Percentiles rank a stretch among this genome's conserved stretches.
Conservation (phyloP, 2,888 invertebrate genomes). For the Clanis bilineata region DNA sequence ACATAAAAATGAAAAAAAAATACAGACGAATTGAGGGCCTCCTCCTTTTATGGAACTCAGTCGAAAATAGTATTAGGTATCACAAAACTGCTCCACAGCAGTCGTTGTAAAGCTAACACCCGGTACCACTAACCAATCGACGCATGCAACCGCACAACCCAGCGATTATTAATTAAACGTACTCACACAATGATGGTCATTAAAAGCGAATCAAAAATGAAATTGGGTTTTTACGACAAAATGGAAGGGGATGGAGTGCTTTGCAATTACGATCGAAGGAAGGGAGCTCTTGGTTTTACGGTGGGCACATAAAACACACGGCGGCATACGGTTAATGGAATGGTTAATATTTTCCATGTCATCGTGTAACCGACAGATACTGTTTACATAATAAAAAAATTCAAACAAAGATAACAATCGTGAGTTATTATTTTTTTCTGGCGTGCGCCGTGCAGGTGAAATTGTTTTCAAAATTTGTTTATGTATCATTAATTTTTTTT, state of each 20-base stretch:
- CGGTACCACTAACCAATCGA: neutral
- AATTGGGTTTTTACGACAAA: conserved; percentile 11
- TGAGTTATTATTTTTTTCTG: neutral
- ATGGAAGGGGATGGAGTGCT: neutral
- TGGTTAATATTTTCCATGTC: conserved; percentile 24
- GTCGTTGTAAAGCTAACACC: neutral
- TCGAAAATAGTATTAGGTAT: no score
- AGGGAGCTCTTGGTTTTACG: conserved; percentile 9
- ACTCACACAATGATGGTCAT: neutral
- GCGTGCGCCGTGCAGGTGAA: neutral
- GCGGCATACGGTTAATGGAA: conserved; percentile 28
- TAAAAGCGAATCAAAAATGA: conserved; percentile 1
- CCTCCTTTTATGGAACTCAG: no score
- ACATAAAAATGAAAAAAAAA: no score
- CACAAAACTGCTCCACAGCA: no score
- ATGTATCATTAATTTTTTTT: neutral
- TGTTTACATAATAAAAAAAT: conserved; percentile 3
- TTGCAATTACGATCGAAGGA: conserved; percentile 17
- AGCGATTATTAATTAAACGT: neutral
- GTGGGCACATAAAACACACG: conserved; percentile 15
- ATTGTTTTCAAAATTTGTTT: neutral
- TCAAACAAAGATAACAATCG: neutral
- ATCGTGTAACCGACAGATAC: neutral
- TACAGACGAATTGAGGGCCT: no score
- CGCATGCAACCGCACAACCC: neutral